Evolutionary conservation across 2,113 vertebrate genomes (phyloP).

Genomic region (Alouatta palliata): DNA sequence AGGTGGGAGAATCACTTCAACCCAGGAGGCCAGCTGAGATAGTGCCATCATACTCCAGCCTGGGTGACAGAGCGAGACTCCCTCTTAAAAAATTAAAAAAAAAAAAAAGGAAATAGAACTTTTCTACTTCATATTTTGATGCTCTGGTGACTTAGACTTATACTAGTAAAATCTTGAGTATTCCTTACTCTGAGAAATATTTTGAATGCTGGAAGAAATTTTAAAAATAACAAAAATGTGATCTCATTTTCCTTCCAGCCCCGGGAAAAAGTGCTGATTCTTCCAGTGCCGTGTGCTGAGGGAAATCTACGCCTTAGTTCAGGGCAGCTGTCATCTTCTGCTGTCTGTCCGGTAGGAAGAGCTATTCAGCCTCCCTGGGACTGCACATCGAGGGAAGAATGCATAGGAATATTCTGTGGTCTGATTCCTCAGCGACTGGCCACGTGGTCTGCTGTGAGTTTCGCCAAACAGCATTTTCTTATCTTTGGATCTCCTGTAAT

Average conservation of each 20-base stretch:
- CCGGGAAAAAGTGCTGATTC: not conserved
- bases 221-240: not conserved
- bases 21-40: no score
- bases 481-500: not conserved
- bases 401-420: constrained; percentile 8
- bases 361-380: not conserved
- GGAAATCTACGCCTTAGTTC: not conserved
- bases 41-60: no score
- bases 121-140: not conserved
- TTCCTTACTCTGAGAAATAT: not conserved
- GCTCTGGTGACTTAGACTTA: not conserved
- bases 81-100: no score
- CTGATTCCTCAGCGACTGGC: not conserved
- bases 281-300: rapidly evolving
- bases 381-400: constrained; percentile 1
- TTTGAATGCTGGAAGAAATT: not conserved
- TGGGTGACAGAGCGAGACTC: no score
- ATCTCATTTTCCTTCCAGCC: not conserved
- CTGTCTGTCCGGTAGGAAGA: not conserved
- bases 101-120: not conserved
- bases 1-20: no score
- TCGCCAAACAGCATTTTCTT: not conserved
- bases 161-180: not conserved
- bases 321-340: not conserved
- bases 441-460: not conserved